Conservation (phyloP, 37 sponge, comb jelly and placozoan genomes). For the Dysidea cf. avara region DNA sequence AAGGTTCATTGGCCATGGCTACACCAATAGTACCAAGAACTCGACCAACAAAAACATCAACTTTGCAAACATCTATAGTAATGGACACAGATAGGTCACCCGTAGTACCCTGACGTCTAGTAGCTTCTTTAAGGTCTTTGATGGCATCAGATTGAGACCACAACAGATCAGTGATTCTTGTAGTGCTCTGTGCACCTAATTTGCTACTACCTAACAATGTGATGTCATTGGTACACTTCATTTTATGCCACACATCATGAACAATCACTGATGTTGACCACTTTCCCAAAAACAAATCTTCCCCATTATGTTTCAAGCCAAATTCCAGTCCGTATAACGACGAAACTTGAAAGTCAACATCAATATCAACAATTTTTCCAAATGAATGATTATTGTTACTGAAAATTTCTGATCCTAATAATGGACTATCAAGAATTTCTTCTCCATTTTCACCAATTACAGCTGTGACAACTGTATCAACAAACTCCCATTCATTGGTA, state of each 20-base stretch:
- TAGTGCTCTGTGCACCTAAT: slow-evolving; percentile 18
- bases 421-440: neutral
- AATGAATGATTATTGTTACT: slow-evolving; percentile 20
- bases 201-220: neutral
- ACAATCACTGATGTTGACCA: slow-evolving; percentile 28
- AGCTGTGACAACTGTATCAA: slow-evolving; percentile 9
- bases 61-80: slow-evolving; percentile 6
- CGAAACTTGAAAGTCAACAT: slow-evolving; percentile 16
- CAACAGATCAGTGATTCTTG: slow-evolving; percentile 2
- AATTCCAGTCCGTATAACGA: slow-evolving; percentile 42
- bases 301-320: slow-evolving; percentile 3
- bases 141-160: slow-evolving; percentile 20
- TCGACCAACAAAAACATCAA: slow-evolving; percentile 3
- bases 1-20: slow-evolving; percentile 13
- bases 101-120: neutral
- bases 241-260: slow-evolving; percentile 26
- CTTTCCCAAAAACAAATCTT: slow-evolving; percentile 14
- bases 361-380: slow-evolving; percentile 44
- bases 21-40: slow-evolving; percentile 42
- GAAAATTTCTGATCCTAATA: slow-evolving; percentile 16
- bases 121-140: neutral
- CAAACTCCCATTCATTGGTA: slow-evolving; percentile 17
- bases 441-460: slow-evolving; percentile 26
- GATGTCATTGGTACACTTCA: neutral
- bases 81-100: slow-evolving; percentile 17